Evolutionary conservation across 2,888 invertebrate genomes (phyloP).

Genomic region (Dicyrtomina minuta): DNA sequence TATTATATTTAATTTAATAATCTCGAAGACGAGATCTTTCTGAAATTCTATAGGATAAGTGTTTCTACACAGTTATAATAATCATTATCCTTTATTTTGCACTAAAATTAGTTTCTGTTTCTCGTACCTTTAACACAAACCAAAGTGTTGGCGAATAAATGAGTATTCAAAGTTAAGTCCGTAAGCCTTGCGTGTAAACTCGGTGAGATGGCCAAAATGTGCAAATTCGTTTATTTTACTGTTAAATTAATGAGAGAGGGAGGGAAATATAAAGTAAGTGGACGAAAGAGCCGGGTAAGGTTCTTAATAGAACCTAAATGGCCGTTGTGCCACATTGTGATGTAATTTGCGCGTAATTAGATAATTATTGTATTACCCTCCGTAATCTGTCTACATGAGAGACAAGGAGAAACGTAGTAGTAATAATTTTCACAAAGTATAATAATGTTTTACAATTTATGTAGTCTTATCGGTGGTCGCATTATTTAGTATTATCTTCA

Average conservation of each 20-base stretch:
- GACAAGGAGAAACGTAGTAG: too few relatives aligned
- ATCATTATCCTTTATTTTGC: too few relatives aligned
- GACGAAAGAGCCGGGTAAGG: not conserved
- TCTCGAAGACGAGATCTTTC: too few relatives aligned
- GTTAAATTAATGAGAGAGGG: not conserved
- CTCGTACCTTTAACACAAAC: not conserved
- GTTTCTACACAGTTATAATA: too few relatives aligned
- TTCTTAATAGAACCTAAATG: not conserved
- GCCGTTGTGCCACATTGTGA: conserved; percentile 5
- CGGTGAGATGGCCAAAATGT: conserved; percentile 11
- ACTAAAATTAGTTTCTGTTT: not conserved
- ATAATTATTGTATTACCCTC: not conserved
- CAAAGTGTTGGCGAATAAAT: not conserved
- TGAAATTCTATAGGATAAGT: too few relatives aligned
- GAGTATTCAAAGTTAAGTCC: not conserved
- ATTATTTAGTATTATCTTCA: too few relatives aligned
- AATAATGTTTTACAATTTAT: too few relatives aligned
- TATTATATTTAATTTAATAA: too few relatives aligned
- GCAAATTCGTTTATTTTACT: conserved; percentile 2
- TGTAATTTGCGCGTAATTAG: not conserved
- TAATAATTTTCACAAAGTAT: conserved; percentile 1
- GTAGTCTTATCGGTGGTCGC: too few relatives aligned
- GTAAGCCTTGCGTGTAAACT: not conserved
- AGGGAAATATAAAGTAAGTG: not conserved
- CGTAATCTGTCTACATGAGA: too few relatives aligned